phyloP scores from a whole-genome alignment of 2,113 vertebrate species.

The Mungos mungo region DNA sequence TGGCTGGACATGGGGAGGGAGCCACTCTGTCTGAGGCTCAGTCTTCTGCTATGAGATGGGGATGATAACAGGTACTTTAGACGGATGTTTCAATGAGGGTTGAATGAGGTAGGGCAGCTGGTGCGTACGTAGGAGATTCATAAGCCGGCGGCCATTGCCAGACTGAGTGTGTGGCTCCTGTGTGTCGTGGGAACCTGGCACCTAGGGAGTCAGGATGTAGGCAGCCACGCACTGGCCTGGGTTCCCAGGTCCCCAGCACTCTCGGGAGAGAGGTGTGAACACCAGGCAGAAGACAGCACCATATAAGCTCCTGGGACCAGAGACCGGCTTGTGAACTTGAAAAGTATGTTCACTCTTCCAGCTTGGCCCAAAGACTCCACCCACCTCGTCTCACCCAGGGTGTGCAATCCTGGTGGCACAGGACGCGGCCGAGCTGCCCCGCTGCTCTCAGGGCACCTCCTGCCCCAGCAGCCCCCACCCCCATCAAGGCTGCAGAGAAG shows the following conservation, averaged over 20 bases:
- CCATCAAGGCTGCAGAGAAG: not conserved
- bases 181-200: not conserved
- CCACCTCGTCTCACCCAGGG: accelerated
- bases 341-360: not conserved
- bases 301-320: not conserved
- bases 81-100: not conserved
- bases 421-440: not conserved
- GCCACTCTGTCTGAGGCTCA: not conserved
- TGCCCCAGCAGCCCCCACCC: not conserved
- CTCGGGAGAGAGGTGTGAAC: not conserved
- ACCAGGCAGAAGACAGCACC: not conserved
- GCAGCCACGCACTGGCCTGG: not conserved
- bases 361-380: not conserved
- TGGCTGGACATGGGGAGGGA: accelerated
- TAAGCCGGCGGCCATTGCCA: not conserved
- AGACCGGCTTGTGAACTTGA: not conserved
- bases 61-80: not conserved
- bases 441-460: not conserved
- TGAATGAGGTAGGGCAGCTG: not conserved
- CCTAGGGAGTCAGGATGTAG: accelerated
- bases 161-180: not conserved
- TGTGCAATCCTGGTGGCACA: accelerated
- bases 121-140: accelerated
- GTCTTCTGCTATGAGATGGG: not conserved
- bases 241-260: not conserved